phyloP scores from a whole-genome alignment of 2,113 vertebrate genomes.

The Oreochromis spilurus region DNA sequence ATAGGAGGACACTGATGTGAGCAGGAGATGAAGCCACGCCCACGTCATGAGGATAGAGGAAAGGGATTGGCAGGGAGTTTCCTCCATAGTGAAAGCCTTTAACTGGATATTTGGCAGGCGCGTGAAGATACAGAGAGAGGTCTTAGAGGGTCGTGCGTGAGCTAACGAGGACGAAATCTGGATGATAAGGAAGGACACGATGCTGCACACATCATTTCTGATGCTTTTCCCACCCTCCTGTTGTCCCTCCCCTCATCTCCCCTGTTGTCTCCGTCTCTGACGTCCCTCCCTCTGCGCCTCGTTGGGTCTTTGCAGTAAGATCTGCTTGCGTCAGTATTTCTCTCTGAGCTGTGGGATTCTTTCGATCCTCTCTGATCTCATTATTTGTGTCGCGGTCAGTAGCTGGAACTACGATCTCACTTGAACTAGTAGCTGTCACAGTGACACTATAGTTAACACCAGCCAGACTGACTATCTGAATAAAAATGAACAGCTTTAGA shows the following conservation, averaged over 20 bases:
- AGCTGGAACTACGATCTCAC: constrained; percentile 40
- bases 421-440: neutral
- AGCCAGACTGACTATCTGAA: neutral
- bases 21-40: constrained; percentile 3
- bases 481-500: neutral
- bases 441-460: neutral
- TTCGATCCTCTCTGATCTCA: constrained; percentile 48
- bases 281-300: neutral
- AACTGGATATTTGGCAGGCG: constrained; percentile 17
- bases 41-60: neutral
- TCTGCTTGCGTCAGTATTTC: constrained; percentile 12
- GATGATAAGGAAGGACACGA: neutral
- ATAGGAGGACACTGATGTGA: constrained; percentile 14
- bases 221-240: neutral
- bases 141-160: neutral
- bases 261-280: neutral
- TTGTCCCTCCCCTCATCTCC: neutral
- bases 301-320: constrained; percentile 6
- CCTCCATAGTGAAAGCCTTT: constrained; percentile 40
- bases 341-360: constrained; percentile 30
- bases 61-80: constrained; percentile 16
- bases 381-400: constrained; percentile 44
- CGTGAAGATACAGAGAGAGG: neutral
- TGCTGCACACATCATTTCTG: neutral
- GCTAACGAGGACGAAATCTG: neutral